Percentiles rank a stretch among this genome's conserved stretches.
Conservation (phyloP, 2,888 invertebrate genomes). For the Gryllus longicercus region DNA sequence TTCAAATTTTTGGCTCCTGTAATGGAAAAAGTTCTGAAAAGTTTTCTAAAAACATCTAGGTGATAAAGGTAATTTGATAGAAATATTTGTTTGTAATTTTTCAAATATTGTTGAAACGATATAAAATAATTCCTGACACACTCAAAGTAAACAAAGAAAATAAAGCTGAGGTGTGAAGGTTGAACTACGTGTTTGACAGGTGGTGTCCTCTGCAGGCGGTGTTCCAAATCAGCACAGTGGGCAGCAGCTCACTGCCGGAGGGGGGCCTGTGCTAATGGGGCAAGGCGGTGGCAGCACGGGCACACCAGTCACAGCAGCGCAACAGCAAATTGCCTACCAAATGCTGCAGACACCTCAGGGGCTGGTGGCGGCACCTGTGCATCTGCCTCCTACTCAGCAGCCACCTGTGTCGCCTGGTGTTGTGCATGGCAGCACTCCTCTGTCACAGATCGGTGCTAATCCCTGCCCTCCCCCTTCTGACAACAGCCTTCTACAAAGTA, state of each 20-base stretch:
- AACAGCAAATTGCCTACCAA: slow-evolving; percentile 38
- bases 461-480: slow-evolving; percentile 57
- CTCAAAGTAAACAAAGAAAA: no score
- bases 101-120: no score
- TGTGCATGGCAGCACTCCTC: slow-evolving; percentile 80
- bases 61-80: background rate
- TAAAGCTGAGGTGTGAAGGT: slow-evolving; percentile 10
- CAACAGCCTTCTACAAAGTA: slow-evolving; percentile 51
- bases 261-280: slow-evolving; percentile 33
- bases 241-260: slow-evolving; percentile 38
- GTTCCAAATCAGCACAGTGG: slow-evolving; percentile 45
- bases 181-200: slow-evolving; percentile 45
- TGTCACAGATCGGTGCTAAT: slow-evolving; percentile 79
- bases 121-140: no score
- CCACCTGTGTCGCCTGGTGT: slow-evolving; percentile 49
- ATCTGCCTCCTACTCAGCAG: slow-evolving; percentile 43
- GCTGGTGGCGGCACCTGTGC: slow-evolving; percentile 40
- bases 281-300: slow-evolving; percentile 22
- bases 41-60: background rate
- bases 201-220: slow-evolving; percentile 53
- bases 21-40: no score
- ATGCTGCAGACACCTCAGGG: slow-evolving; percentile 37
- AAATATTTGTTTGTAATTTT: no score
- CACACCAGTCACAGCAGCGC: slow-evolving; percentile 25
- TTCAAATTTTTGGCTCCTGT: no score